These are phyloP conservation scores for Centropristis striata DNA, from an alignment of 2,113 vertebrate species.

Conservation along the genomic window DNA sequence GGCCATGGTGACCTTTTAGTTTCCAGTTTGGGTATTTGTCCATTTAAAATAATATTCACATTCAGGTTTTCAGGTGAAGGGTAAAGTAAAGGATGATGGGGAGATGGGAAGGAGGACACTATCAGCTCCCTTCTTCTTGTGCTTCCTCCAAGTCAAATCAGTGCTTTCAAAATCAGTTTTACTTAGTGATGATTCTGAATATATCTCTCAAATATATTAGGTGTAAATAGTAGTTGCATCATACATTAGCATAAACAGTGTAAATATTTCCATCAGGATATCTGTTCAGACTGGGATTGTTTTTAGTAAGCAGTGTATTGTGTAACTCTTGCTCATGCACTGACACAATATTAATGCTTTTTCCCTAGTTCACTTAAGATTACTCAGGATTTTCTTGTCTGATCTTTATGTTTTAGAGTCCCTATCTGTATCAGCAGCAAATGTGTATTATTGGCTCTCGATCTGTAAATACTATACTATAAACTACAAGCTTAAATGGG, in stretches of 20 bases:
- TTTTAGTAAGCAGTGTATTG: background rate
- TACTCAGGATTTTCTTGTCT: background rate
- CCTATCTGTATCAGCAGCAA: background rate
- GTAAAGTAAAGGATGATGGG: too few species aligned
- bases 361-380: background rate
- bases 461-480: constrained; percentile 34
- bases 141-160: too few species aligned
- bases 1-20: too few species aligned
- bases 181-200: too few species aligned
- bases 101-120: too few species aligned
- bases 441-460: background rate
- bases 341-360: background rate
- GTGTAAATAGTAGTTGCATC: background rate
- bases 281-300: background rate
- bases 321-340: background rate
- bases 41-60: too few species aligned
- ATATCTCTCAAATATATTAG: background rate
- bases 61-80: too few species aligned
- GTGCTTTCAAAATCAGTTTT: too few species aligned
- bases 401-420: background rate
- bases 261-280: background rate
- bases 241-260: background rate
- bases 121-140: too few species aligned
- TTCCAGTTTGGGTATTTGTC: too few species aligned
- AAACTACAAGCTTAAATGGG: background rate